Evolutionary conservation across 2,113 vertebrate species (phyloP).

Genomic region (Eidolon helvum): DNA sequence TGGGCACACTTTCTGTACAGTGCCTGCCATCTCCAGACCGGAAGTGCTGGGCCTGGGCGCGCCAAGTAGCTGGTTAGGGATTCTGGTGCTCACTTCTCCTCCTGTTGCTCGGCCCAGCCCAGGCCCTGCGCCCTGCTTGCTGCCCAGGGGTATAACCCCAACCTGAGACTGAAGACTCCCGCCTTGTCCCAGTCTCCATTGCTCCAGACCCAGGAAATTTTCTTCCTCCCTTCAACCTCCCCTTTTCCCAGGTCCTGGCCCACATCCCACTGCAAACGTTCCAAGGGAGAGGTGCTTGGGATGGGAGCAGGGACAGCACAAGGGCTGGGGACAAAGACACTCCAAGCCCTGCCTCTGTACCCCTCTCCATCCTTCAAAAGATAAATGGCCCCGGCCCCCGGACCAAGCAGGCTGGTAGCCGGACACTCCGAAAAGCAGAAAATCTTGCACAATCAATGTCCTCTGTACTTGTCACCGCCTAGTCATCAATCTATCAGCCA

Average conservation of each 20-base stretch:
- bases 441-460: background rate
- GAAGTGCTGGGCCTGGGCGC: background rate
- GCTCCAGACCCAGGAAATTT: accelerated
- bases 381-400: background rate
- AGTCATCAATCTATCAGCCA: background rate
- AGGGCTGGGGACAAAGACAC: background rate
- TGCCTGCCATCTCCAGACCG: background rate
- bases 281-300: background rate
- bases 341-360: background rate
- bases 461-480: background rate
- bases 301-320: background rate
- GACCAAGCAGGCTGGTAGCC: background rate
- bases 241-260: background rate
- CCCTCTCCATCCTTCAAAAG: background rate
- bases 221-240: background rate
- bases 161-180: background rate
- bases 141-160: background rate
- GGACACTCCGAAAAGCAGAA: background rate
- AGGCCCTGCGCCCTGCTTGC: accelerated
- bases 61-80: background rate
- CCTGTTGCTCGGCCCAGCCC: background rate
- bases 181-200: accelerated
- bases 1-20: accelerated
- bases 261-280: accelerated
- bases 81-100: background rate